Base-by-base conservation (phyloP, 2,797 vertebrate species). In the Syncerus caffer region DNA sequence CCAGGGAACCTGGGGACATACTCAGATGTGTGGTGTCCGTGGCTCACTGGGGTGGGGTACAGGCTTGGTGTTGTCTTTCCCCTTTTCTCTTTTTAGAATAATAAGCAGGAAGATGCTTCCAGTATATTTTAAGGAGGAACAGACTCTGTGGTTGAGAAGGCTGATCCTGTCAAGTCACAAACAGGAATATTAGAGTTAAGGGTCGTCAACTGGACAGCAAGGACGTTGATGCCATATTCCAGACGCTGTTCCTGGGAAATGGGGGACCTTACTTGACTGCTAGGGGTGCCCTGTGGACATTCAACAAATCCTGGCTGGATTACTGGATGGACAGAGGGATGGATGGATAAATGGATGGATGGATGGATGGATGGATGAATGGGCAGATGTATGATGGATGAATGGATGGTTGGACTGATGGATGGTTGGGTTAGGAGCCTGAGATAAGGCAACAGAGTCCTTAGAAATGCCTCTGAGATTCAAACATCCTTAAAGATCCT, bases 1-100 rank as follows among this genome's bases (percentile, higher is more conserved):
- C 97, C 95, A 2, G 14, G 90, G 93, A 94, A 82, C 92, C 96
- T 16, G 58, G 0, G 13, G 6, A 0, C 89, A 2, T 53, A 83
- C 95, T 97, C 97, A 55, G 98, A 96, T 92, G 94, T 79, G 34
- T 3, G 47, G 74, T n/a, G 96, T 95, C 97, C 96, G 88, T 58
- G 95, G 97, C 67, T 97, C 90, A 29, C 2, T 51, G 42, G 27
- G 92, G 13, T 11, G 2, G 91, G 71, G 31, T 7, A 8, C 67
- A 45, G 78, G 34, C 14, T 16, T 31, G 53, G 12, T 58, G 14
- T 27, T 92, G 89, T 13, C 85, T 79, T 29, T 84, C 76, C 55
- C 27, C 29, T 27, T 16, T 34, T 51, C n/a, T 96, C 60, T 62
- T n/a, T 78, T 64, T 93, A 97, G 97, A 97, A 96, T 98, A 94